Evolutionary conservation across 2,797 vertebrate species (phyloP), one percentile per base, ranked within the genome.

Genomic region (Dendrocincla tyrannina): DNA sequence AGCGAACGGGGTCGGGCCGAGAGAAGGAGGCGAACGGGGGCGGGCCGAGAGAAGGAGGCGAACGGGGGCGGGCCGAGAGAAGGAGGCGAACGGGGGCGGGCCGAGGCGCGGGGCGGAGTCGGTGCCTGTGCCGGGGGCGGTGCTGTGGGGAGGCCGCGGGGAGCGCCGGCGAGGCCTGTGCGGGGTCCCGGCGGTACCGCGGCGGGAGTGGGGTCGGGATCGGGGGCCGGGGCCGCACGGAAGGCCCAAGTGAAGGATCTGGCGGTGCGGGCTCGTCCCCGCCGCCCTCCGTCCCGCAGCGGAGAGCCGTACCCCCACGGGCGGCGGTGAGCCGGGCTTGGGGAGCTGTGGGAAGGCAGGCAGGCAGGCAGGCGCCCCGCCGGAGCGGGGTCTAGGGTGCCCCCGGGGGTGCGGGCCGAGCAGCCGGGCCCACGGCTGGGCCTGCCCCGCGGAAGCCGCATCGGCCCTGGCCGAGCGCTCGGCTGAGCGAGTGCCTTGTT

Each of bases 391-490:
- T 42, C 17, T 32, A 13, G 13, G 8, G 30, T 8, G 5, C 24
- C 5, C 19, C 18, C 4, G 8, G 1, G 28, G 17, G 6, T 9
- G 19, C 17, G 8, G 30, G 62, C 42, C 75, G 17, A 19, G 56
- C 50, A 13, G 35, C 58, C 33, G 33, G 46, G 46, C 22, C 12
- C 27, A 14, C 24, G 16, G 17, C 42, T 3, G 20, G 44, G 30
- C 72, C 33, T 49, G 20, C 6, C 10, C 32, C 35, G 1, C 1
- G 1, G 50, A 7, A 35, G 11, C 28, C 4, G 1, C 25, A 4
- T 6, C 8, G 4, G 13, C 37, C 16, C 2, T 0, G 5, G 49
- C 3, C 1, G 7, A 7, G 44, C 8, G 52, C 42, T n/a, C 10
- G 1, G 60, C 53, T 22, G 18, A 12, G 1, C 3, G 0, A 39